Conservation (phyloP, 2,888 invertebrate genomes). For the Aproaerema taeniolella region DNA sequence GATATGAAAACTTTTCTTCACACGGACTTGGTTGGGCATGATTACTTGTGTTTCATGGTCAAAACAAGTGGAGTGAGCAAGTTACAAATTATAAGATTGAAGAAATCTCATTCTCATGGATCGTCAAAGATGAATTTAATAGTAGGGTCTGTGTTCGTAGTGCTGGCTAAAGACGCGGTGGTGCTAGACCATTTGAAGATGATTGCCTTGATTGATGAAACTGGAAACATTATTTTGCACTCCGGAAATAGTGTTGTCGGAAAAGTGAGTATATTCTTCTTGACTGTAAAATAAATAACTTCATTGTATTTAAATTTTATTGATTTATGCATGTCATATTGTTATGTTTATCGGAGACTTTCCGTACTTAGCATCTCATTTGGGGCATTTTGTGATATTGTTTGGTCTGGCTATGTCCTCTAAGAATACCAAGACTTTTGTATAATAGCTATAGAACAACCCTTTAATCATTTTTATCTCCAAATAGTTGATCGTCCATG, state of each 20-base stretch:
- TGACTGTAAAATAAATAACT: neutral
- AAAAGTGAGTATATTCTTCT: slow-evolving; percentile 64
- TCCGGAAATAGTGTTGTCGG: slow-evolving; percentile 89
- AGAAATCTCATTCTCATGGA: slow-evolving; percentile 76
- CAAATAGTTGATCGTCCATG: no score
- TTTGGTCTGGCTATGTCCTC: no score
- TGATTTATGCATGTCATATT: neutral
- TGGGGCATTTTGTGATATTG: no score
- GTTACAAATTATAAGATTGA: slow-evolving; percentile 82
- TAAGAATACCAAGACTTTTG: no score
- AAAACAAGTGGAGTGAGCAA: slow-evolving; percentile 64
- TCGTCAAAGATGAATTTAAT: slow-evolving; percentile 79
- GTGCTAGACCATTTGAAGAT: slow-evolving; percentile 87
- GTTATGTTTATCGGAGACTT: no score
- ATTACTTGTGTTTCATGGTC: slow-evolving; percentile 87
- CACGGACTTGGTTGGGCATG: slow-evolving; percentile 91
- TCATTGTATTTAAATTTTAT: neutral
- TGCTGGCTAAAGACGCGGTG: slow-evolving; percentile 91
- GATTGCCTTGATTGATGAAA: slow-evolving; percentile 89
- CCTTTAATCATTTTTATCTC: no score
- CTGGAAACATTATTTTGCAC: slow-evolving; percentile 88
- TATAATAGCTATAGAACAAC: no score
- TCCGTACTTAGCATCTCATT: no score
- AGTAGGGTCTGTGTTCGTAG: slow-evolving; percentile 84
- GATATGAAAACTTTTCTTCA: slow-evolving; percentile 86